Evolutionary conservation across 2,797 vertebrate genomes (phyloP).

Genomic region (Mormyrops boulengeri): DNA sequence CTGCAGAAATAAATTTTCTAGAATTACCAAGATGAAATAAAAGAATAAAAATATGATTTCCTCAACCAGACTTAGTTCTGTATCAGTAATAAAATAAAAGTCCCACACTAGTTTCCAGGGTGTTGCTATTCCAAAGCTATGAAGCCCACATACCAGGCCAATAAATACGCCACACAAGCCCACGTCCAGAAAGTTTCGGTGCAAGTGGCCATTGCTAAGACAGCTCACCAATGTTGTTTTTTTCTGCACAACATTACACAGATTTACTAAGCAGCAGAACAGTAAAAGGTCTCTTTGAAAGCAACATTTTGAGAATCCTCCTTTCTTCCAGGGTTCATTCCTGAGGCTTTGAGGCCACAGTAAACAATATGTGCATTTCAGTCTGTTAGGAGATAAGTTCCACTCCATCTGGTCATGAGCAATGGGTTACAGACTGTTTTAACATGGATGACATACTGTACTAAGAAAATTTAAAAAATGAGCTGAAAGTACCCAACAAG

Average conservation of each 20-base stretch:
- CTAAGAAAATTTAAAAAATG: neutral
- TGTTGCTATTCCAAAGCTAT: neutral
- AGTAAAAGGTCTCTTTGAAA: neutral
- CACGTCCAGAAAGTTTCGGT: neutral
- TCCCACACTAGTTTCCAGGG: neutral
- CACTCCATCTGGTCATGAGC: neutral
- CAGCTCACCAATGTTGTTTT: neutral
- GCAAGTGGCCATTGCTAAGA: neutral
- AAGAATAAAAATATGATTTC: neutral
- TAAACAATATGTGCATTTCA: constrained; percentile 11
- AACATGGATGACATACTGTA: neutral
- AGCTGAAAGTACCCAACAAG: neutral
- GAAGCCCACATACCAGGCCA: neutral
- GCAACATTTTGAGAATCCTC: neutral
- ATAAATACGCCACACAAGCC: neutral
- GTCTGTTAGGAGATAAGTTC: neutral
- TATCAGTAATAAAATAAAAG: neutral
- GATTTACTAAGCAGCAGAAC: neutral
- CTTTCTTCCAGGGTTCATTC: neutral
- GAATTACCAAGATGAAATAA: neutral
- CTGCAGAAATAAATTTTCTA: neutral
- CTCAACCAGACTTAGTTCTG: neutral
- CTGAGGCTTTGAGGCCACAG: constrained; percentile 2
- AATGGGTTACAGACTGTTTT: neutral
- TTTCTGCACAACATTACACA: neutral